Evolutionary conservation across 2,113 vertebrate species (phyloP).

Genomic region (Perca flavescens): DNA sequence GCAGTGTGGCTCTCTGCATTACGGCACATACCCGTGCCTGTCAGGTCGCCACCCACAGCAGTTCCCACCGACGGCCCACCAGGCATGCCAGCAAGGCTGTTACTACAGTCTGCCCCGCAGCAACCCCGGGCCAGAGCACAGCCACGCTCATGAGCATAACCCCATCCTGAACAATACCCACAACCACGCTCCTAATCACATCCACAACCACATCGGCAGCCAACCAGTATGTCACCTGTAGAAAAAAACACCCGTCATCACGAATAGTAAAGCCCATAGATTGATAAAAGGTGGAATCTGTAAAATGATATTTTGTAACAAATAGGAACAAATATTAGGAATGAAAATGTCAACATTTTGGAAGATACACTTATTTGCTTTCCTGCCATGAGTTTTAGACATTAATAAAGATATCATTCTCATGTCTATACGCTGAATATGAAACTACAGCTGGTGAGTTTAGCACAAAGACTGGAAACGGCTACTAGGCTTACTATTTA

Average conservation of each 20-base stretch:
- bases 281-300: slow-evolving; percentile 69
- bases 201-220: slow-evolving; percentile 65
- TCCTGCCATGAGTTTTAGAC: neutral
- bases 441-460: neutral
- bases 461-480: neutral
- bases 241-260: neutral
- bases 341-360: neutral
- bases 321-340: neutral
- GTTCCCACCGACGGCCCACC: slow-evolving; percentile 59
- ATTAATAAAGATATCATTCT: neutral
- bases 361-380: neutral
- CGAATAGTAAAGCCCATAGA: neutral
- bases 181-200: slow-evolving; percentile 60
- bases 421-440: neutral
- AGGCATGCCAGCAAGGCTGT: slow-evolving; percentile 68
- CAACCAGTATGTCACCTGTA: slow-evolving; percentile 75
- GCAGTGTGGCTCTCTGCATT: slow-evolving; percentile 71
- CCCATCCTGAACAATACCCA: slow-evolving; percentile 66
- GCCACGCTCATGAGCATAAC: slow-evolving; percentile 61
- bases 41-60: slow-evolving; percentile 55
- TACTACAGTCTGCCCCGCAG: slow-evolving; percentile 70
- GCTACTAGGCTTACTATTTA: neutral
- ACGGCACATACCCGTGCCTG: slow-evolving; percentile 66
- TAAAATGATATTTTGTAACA: slow-evolving; percentile 16
- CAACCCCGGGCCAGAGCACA: slow-evolving; percentile 56